A percentile compares a stretch with the other conserved stretches of the same genome.
Conservation (phyloP, 2,888 invertebrate species). For the Neria commutata region DNA sequence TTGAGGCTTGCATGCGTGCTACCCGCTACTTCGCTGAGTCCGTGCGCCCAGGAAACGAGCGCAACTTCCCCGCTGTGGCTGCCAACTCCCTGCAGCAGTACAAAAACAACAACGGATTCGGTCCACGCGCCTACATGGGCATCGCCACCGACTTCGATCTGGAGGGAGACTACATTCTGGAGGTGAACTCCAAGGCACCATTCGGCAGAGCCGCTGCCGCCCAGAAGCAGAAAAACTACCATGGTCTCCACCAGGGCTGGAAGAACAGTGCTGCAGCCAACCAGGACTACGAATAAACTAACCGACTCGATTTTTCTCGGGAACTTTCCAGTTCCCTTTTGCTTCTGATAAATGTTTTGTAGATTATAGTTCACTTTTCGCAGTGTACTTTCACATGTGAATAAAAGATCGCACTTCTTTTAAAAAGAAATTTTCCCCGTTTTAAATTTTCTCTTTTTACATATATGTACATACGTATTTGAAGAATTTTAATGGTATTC, state of each 20-base stretch:
- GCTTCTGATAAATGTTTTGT: too few species aligned
- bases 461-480: too few species aligned
- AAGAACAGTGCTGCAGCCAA: constrained; percentile 16
- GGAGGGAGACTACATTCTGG: constrained; percentile 54
- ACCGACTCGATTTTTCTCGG: too few species aligned
- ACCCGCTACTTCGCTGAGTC: constrained; percentile 58
- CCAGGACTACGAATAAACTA: too few species aligned
- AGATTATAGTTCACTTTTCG: too few species aligned
- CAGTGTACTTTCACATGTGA: too few species aligned
- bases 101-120: constrained; percentile 50
- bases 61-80: constrained; percentile 54
- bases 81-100: constrained; percentile 53
- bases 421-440: too few species aligned
- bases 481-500: too few species aligned
- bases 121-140: constrained; percentile 57
- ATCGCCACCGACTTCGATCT: constrained; percentile 44
- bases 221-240: constrained; percentile 44
- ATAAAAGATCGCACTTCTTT: too few species aligned
- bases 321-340: too few species aligned
- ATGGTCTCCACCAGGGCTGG: constrained; percentile 44
- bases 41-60: constrained; percentile 54
- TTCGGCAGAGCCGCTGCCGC: constrained; percentile 53
- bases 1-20: constrained; percentile 55
- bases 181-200: constrained; percentile 54
- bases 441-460: too few species aligned